These are phyloP conservation scores for Vollenhovia emeryi DNA, from an alignment of 1,140 invertebrate genomes.

Conservation along the genomic window DNA sequence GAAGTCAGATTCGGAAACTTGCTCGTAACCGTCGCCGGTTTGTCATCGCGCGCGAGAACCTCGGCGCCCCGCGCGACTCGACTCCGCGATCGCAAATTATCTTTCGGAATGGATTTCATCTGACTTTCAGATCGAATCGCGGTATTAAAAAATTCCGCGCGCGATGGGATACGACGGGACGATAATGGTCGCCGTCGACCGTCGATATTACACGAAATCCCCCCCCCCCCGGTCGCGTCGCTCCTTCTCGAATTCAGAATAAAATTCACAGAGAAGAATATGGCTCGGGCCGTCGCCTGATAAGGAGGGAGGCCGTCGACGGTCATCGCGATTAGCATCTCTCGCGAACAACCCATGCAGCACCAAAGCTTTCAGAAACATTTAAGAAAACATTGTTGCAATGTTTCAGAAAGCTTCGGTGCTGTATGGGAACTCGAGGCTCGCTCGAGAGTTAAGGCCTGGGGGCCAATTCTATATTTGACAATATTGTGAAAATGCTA, in stretches of 20 bases:
- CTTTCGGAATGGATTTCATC: conserved; percentile 1
- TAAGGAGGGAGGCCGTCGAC: background rate
- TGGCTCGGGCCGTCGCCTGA: background rate
- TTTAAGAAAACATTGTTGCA: too few relatives aligned
- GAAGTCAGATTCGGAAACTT: conserved; percentile 24
- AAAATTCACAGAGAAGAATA: background rate
- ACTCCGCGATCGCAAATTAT: background rate
- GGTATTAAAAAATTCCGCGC: conserved; percentile 29
- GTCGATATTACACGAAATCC: background rate
- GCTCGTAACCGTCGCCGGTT: background rate
- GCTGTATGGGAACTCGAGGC: too few relatives aligned
- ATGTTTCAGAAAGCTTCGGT: too few relatives aligned
- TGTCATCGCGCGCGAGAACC: background rate
- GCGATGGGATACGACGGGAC: background rate
- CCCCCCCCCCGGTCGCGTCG: background rate
- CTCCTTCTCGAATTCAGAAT: conserved; percentile 22
- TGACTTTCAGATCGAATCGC: conserved; percentile 19
- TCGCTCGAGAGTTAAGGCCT: too few relatives aligned
- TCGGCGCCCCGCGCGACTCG: too few relatives aligned
- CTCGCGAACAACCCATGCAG: background rate
- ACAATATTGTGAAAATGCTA: too few relatives aligned
- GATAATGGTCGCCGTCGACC: background rate
- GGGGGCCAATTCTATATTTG: too few relatives aligned
- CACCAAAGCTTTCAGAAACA: too few relatives aligned
- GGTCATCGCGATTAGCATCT: conserved; percentile 11